These are phyloP conservation scores for Polyommatus iphigenia DNA, from an alignment of 2,888 invertebrate genomes.

Conservation along the genomic window DNA sequence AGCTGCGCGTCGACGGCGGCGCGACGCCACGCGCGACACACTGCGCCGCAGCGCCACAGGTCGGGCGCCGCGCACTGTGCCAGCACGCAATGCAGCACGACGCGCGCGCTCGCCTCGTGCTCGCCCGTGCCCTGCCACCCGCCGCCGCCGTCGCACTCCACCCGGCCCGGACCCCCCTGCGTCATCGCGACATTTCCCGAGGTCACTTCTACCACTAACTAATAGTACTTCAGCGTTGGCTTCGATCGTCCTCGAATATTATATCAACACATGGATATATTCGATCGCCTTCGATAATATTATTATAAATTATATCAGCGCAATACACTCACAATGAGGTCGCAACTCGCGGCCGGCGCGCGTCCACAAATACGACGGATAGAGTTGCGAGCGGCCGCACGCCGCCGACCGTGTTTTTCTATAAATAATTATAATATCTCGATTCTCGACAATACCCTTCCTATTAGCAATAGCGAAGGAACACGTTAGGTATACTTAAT, in stretches of 20 bases:
- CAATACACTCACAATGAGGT: not conserved
- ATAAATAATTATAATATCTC: not conserved
- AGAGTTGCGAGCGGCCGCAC: not conserved
- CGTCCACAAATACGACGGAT: conserved; percentile 13
- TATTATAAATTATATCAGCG: not conserved
- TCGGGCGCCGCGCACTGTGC: conserved; percentile 46
- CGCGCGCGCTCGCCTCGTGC: conserved; percentile 36
- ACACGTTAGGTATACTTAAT: not conserved
- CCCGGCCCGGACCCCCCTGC: not conserved
- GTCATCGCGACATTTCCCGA: not conserved
- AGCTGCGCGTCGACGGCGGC: conserved; percentile 51
- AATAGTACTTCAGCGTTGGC: not conserved
- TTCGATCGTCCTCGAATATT: not conserved
- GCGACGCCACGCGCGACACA: conserved; percentile 58
- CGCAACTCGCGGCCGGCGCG: not conserved
- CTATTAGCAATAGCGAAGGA: not conserved
- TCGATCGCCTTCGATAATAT: not conserved
- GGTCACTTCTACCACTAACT: not conserved
- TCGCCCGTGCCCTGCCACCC: conserved; percentile 36
- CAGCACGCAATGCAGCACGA: conserved; percentile 50
- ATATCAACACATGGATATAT: no score
- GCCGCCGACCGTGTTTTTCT: not conserved
- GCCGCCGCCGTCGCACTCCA: not conserved
- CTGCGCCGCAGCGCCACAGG: conserved; percentile 52
- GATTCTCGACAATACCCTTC: not conserved